phyloP scores from a whole-genome alignment of 1,140 invertebrate species.

The Saccostrea glomerata region DNA sequence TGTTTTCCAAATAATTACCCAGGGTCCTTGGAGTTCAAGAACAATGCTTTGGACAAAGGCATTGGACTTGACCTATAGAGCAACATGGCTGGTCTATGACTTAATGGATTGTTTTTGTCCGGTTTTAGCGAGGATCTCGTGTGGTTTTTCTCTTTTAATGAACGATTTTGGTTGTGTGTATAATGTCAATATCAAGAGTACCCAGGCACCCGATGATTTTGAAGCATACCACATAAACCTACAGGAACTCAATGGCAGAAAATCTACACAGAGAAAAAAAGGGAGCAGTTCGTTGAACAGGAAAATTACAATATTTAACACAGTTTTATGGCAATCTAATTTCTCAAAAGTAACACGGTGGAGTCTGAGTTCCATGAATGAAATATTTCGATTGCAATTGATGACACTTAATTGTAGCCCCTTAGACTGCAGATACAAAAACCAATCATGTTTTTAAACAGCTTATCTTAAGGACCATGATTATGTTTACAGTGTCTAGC shows the following conservation, averaged over 20 bases:
- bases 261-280: background rate
- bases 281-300: background rate
- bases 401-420: background rate
- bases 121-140: background rate
- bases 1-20: background rate
- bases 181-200: background rate
- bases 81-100: background rate
- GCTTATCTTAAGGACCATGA: background rate
- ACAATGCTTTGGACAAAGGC: background rate
- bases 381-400: background rate
- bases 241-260: background rate
- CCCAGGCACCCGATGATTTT: background rate
- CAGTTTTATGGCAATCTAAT: constrained; percentile 32
- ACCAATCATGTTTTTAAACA: constrained; percentile 19
- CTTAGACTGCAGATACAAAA: background rate
- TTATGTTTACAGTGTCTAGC: constrained; percentile 8
- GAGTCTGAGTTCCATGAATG: background rate
- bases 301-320: constrained; percentile 30
- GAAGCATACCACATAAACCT: background rate
- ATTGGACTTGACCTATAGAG: background rate
- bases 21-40: background rate
- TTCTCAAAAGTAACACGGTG: background rate
- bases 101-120: background rate
- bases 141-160: background rate
- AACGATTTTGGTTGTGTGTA: constrained; percentile 7